Evolutionary conservation across 2,888 invertebrate genomes (phyloP).

Genomic region (Amorpha juglandis): DNA sequence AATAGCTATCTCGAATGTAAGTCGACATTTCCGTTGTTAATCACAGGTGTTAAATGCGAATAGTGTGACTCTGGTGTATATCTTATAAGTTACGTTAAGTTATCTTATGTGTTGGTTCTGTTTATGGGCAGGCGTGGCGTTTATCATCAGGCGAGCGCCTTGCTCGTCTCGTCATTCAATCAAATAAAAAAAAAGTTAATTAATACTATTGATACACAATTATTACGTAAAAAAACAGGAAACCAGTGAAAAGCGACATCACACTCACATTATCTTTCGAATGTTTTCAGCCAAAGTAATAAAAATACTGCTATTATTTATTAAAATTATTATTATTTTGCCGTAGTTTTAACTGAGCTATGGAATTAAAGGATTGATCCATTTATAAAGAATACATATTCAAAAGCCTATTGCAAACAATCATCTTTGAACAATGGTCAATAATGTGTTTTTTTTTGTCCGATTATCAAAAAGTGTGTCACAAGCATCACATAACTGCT

Average conservation of each 20-base stretch:
- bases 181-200: too few relatives aligned
- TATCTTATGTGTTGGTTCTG: too few relatives aligned
- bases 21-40: neutral
- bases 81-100: slow-evolving; percentile 6
- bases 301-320: slow-evolving; percentile 8
- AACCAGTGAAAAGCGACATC: neutral
- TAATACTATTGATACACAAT: slow-evolving; percentile 13
- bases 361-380: too few relatives aligned
- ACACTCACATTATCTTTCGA: slow-evolving; percentile 1
- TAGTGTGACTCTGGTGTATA: neutral
- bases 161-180: too few relatives aligned
- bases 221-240: neutral
- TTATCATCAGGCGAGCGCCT: too few relatives aligned
- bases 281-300: slow-evolving; percentile 4
- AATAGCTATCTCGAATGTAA: neutral
- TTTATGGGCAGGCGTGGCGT: too few relatives aligned
- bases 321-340: slow-evolving; percentile 4
- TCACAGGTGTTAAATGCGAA: neutral
- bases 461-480: slow-evolving; percentile 68
- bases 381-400: neutral
- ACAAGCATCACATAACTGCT: slow-evolving; percentile 72
- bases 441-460: slow-evolving; percentile 57
- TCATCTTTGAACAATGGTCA: slow-evolving; percentile 52
- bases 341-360: neutral
- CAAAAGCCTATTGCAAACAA: slow-evolving; percentile 28